These are phyloP conservation scores for Cossypha niveicapilla DNA, from an alignment of 2,797 vertebrate species.

Conservation along the genomic window DNA sequence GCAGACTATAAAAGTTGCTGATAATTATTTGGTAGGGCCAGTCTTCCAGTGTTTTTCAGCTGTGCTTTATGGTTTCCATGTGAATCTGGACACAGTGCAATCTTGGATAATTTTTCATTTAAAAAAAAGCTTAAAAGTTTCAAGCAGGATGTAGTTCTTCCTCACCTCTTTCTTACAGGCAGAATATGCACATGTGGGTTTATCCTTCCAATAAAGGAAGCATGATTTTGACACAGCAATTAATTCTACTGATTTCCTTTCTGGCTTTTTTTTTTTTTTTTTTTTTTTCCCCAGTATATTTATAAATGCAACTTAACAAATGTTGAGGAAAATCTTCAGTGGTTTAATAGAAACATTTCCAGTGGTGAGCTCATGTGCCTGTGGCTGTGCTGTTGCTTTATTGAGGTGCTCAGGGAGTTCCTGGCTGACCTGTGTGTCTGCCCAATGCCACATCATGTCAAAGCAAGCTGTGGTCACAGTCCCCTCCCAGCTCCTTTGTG, in stretches of 20 bases:
- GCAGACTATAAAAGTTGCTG: background rate
- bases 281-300: background rate
- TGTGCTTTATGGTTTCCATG: background rate
- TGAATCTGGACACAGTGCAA: background rate
- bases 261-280: background rate
- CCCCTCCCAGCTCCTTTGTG: background rate
- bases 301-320: background rate
- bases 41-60: background rate
- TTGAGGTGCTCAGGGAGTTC: background rate
- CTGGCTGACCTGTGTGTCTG: background rate
- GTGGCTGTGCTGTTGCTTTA: background rate
- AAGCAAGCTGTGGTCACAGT: background rate
- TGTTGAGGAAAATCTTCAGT: background rate
- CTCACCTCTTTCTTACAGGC: background rate
- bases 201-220: background rate
- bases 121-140: accelerated
- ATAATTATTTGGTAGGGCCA: background rate
- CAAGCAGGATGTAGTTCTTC: background rate
- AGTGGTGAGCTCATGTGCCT: background rate
- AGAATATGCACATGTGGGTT: background rate
- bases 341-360: background rate
- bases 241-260: slow-evolving; percentile 4
- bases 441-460: background rate
- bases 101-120: background rate
- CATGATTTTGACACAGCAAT: background rate